Conservation (phyloP, 1,140 invertebrate species). For the Lineus longissimus region DNA sequence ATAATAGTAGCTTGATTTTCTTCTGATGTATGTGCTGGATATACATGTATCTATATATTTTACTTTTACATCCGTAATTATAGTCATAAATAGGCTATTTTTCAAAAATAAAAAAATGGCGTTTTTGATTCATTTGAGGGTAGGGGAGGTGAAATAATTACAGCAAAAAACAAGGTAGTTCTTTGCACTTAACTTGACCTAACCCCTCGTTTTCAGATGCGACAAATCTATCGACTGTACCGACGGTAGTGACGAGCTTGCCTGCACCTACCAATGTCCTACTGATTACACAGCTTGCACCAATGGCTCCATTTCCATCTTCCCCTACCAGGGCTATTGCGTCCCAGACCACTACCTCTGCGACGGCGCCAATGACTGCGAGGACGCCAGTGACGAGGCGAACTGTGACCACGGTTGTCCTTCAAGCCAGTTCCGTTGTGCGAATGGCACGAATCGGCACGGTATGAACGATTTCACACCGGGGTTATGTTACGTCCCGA, state of each 20-base stretch:
- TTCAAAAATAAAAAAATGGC: too few relatives aligned
- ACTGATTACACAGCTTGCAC: background rate
- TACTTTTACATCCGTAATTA: too few relatives aligned
- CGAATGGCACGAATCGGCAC: background rate
- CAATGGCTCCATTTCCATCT: background rate
- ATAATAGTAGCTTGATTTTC: too few relatives aligned
- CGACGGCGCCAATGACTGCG: conserved; percentile 62
- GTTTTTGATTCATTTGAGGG: too few relatives aligned
- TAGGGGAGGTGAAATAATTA: too few relatives aligned
- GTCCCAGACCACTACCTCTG: conserved; percentile 40
- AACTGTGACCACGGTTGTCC: conserved; percentile 67
- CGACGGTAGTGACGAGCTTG: background rate
- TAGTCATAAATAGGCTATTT: too few relatives aligned
- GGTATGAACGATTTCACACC: background rate
- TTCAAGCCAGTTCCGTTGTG: background rate
- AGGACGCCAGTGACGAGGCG: conserved; percentile 72
- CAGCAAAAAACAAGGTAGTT: too few relatives aligned
- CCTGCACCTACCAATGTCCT: conserved; percentile 1
- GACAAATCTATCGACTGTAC: background rate
- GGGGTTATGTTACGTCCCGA: too few relatives aligned
- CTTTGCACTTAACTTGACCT: too few relatives aligned
- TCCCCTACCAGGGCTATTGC: conserved; percentile 4
- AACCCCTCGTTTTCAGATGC: too few relatives aligned
- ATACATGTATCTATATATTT: too few relatives aligned
- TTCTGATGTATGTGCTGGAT: too few relatives aligned